These are phyloP conservation scores for Timandra comae DNA, from an alignment of 2,888 invertebrate genomes.

Conservation along the genomic window DNA sequence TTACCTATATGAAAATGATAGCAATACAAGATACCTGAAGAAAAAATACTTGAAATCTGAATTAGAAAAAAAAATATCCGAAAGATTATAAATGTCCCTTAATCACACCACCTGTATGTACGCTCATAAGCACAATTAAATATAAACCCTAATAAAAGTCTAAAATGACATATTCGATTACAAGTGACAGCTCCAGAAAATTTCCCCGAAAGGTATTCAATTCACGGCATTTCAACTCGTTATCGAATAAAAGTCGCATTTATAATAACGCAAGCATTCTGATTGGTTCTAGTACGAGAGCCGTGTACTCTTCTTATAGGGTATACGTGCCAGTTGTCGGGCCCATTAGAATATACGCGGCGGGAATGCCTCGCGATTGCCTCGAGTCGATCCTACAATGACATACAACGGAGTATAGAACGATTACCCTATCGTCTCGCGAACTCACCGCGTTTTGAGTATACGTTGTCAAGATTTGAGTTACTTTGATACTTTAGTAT, in stretches of 20 bases:
- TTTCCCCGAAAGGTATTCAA: conserved; percentile 27
- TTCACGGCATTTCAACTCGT: conserved; percentile 30
- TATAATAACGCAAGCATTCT: conserved; percentile 50
- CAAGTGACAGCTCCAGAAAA: conserved; percentile 7
- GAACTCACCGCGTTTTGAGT: conserved; percentile 35
- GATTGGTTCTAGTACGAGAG: conserved; percentile 43
- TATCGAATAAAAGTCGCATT: conserved; percentile 41
- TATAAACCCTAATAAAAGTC: too few relatives aligned
- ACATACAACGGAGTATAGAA: conserved; percentile 61
- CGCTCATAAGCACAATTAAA: too few relatives aligned
- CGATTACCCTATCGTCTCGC: conserved; percentile 63
- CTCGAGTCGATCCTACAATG: conserved; percentile 51
- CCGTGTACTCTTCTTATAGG: conserved; percentile 23
- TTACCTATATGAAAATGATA: too few relatives aligned
- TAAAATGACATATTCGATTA: too few relatives aligned
- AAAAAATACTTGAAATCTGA: too few relatives aligned
- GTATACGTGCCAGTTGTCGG: conserved; percentile 43
- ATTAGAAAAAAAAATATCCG: too few relatives aligned
- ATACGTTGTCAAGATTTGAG: too few relatives aligned
- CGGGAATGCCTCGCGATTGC: conserved; percentile 54
- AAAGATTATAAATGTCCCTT: too few relatives aligned
- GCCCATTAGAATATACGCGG: conserved; percentile 64
- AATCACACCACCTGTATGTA: too few relatives aligned
- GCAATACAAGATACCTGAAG: too few relatives aligned
- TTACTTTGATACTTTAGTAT: too few relatives aligned